Base-by-base conservation (phyloP, 2,888 invertebrate genomes). In the Dinocampus coccinellae region DNA sequence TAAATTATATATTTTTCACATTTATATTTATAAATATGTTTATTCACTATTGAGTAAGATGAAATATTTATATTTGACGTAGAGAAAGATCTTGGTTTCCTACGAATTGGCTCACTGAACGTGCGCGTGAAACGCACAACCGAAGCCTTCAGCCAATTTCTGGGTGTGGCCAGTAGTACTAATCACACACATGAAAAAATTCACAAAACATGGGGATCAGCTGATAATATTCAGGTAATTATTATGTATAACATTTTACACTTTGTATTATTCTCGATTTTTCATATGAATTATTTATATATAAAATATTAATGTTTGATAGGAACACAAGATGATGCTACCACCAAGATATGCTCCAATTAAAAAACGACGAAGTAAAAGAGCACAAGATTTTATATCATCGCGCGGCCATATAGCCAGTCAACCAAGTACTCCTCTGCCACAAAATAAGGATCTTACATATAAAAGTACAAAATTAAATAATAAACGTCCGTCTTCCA, bases 91-190 rank as follows among this genome's bases (percentile, higher is more conserved):
- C 91, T 92, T 88, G 94, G 95, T 80, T 96, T 97, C 89, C 92
- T 97, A 78, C 92, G 97, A 84, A 96, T 97, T 89, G 97, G 97
- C 81, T 97, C 96, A 22, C 89, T 97, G 87, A 97, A 96, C 89
- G 96, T 96, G 61, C 92, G 96, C 84, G 96, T 96, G 81, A 96
- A 96, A 89, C 95, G 95, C 88, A 96, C 96, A 61, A 96, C 96
- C 71, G 96, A 96, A 87, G 96, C 96, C 22, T 95, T 96, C 89
- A 96, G 95, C 89, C 94, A 95, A 87, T 95, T 96, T 88, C 90
- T 96, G 80, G 96, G 95, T 75, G 95, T 95, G 80, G 94, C 87
- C 81, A 90, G 90, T 75, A 91, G 90, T 84, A 85, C 82, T 79
- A 80, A 82, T 83, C 87, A 84, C 86, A 88, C 83, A 86, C 88